Percentiles rank a stretch among this genome's conserved stretches.
phyloP scores from a whole-genome alignment of 2,797 vertebrate genomes.

The Aeoliscus strigatus region DNA sequence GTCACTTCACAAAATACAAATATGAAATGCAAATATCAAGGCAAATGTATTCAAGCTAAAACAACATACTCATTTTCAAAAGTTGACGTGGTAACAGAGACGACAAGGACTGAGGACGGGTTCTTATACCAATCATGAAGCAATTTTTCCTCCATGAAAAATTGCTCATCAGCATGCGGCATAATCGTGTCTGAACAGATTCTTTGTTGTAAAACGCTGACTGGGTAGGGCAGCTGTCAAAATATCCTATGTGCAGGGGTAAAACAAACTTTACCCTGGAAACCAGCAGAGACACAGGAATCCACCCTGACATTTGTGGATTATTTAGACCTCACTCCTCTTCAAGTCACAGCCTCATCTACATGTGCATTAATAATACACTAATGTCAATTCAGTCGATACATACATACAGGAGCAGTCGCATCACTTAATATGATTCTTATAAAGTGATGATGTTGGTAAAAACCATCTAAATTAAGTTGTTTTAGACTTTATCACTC shows the following conservation, averaged over 20 bases:
- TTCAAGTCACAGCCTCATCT: too few relatives aligned
- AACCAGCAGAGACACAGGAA: conserved; percentile 11
- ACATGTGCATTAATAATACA: too few relatives aligned
- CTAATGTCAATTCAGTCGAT: too few relatives aligned
- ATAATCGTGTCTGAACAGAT: conserved; percentile 10
- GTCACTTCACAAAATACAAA: too few relatives aligned
- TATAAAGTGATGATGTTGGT: background rate
- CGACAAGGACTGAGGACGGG: conserved; percentile 5
- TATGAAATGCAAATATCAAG: too few relatives aligned
- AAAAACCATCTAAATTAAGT: background rate
- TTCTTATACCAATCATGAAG: conserved; percentile 6
- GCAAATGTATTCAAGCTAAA: too few relatives aligned
- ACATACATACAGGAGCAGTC: too few relatives aligned
- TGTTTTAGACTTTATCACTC: too few relatives aligned
- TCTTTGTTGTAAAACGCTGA: conserved; percentile 15
- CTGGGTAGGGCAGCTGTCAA: background rate
- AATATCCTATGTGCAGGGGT: conserved; percentile 2
- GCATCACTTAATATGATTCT: background rate
- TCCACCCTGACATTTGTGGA: background rate
- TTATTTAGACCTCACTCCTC: background rate
- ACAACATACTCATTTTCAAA: too few relatives aligned
- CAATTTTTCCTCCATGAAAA: conserved; percentile 8
- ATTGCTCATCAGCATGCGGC: conserved; percentile 18
- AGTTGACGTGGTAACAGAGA: conserved; percentile 4
- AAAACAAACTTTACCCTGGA: conserved; percentile 20